Evolutionary conservation across 2,888 invertebrate species (phyloP).

Genomic region (Autographa pulchrina): DNA sequence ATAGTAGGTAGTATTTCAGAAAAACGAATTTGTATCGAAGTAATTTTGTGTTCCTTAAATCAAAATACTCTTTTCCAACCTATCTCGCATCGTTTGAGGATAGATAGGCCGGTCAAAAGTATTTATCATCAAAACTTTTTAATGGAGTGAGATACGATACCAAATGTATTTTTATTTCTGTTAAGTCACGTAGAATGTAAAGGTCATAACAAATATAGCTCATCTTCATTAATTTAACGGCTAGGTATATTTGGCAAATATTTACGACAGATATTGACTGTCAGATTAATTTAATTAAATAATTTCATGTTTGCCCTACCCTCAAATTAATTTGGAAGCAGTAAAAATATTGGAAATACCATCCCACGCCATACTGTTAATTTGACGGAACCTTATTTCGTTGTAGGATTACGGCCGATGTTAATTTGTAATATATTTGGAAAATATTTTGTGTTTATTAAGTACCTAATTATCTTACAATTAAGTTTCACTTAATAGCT

Average conservation of each 20-base stretch:
- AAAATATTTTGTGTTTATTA: background rate
- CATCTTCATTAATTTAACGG: background rate
- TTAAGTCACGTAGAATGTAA: background rate
- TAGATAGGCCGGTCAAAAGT: too few relatives aligned
- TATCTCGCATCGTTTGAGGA: too few relatives aligned
- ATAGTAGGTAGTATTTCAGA: background rate
- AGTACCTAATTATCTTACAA: background rate
- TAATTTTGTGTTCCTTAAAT: background rate
- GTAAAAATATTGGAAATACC: conserved; percentile 3
- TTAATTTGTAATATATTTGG: background rate
- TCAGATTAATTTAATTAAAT: conserved; percentile 5
- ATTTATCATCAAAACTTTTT: too few relatives aligned
- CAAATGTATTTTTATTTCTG: too few relatives aligned
- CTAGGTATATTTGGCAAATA: background rate
- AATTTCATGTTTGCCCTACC: background rate
- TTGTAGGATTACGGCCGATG: background rate
- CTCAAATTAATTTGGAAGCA: background rate
- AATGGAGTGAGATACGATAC: background rate
- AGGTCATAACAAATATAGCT: background rate
- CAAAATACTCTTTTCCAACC: background rate
- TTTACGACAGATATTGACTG: background rate
- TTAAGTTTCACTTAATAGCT: background rate
- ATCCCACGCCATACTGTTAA: background rate
- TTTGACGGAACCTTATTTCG: background rate
- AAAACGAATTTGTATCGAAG: too few relatives aligned